These are phyloP conservation scores for Sarcoramphus papa DNA, from an alignment of 2,797 vertebrate species.

Conservation along the genomic window DNA sequence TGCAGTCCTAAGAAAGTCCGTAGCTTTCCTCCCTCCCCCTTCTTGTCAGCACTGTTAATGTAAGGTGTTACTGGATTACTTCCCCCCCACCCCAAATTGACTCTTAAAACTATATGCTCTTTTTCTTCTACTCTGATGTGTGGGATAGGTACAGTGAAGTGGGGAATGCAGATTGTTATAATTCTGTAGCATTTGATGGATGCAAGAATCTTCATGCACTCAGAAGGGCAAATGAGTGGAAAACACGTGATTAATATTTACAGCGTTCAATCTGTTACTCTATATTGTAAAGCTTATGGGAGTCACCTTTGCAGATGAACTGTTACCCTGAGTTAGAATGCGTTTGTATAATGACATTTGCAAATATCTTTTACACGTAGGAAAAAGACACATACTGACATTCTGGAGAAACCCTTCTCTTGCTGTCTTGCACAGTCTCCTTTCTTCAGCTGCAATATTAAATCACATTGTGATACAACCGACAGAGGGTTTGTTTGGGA, in stretches of 20 bases:
- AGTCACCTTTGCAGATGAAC: neutral
- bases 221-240: neutral
- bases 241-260: constrained; percentile 19
- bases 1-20: neutral
- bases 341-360: neutral
- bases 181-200: neutral
- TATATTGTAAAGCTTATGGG: neutral
- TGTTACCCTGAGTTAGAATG: neutral
- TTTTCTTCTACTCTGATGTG: neutral
- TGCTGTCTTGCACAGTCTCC: neutral
- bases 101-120: neutral
- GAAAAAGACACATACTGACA: neutral
- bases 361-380: neutral
- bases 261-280: neutral
- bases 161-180: neutral
- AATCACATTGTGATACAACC: neutral
- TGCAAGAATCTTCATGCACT: neutral
- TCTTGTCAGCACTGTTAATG: neutral
- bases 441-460: neutral
- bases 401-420: neutral
- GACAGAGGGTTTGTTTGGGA: neutral
- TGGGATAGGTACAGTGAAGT: neutral
- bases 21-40: neutral
- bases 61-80: neutral
- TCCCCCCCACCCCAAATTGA: neutral